Evolutionary conservation across 2,113 vertebrate species (phyloP).

Genomic region (Centrocercus urophasianus): DNA sequence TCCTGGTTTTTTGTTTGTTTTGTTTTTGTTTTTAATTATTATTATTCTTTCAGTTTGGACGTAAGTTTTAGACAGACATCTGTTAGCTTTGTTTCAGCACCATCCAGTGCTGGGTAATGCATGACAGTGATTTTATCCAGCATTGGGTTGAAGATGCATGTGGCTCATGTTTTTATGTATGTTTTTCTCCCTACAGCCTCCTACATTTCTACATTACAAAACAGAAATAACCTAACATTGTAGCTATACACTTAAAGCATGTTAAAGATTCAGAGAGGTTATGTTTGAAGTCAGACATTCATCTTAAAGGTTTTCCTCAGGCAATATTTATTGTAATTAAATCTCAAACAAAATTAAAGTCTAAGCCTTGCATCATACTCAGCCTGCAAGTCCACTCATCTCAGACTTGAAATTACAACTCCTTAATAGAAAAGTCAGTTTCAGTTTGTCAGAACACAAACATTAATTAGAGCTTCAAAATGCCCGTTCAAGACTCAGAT

Average conservation of each 20-base stretch:
- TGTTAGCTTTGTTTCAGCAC: not conserved
- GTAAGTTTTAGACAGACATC: not conserved
- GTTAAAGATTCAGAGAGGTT: not conserved
- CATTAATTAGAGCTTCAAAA: constrained; percentile 72
- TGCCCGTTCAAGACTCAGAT: constrained; percentile 38
- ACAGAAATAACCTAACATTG: not conserved
- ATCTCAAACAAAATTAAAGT: not conserved
- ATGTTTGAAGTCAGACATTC: not conserved
- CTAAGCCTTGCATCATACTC: not conserved
- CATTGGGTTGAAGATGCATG: not conserved
- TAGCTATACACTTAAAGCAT: not conserved
- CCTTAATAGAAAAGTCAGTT: constrained; percentile 63
- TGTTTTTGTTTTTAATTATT: too few relatives aligned
- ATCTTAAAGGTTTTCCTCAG: not conserved
- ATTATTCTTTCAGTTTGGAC: too few relatives aligned
- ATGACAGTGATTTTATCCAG: not conserved
- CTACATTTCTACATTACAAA: not conserved
- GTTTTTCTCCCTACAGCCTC: not conserved
- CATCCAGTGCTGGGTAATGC: not conserved
- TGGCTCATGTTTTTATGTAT: not conserved
- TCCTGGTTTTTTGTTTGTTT: not conserved
- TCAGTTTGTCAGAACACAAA: constrained; percentile 63
- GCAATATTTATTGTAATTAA: not conserved
- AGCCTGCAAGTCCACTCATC: constrained; percentile 7
- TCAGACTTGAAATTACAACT: constrained; percentile 46